Conservation (phyloP, 2,888 invertebrate genomes). For the Anodontia alba region DNA sequence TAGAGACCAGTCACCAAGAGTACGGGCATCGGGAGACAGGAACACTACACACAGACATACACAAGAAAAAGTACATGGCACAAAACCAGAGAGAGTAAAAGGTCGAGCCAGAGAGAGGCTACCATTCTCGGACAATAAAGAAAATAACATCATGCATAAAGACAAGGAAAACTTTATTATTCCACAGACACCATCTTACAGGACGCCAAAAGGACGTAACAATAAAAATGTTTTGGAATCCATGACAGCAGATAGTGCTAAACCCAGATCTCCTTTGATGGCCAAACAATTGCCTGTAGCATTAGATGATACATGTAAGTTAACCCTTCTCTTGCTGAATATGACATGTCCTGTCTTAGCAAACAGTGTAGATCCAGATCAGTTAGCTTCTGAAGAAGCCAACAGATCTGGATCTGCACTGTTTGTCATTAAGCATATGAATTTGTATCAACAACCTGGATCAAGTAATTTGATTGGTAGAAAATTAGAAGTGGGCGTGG, state of each 20-base stretch:
- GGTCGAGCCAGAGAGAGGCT: conserved; percentile 74
- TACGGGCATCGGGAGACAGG: conserved; percentile 45
- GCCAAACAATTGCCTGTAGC: conserved; percentile 71
- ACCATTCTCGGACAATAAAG: conserved; percentile 69
- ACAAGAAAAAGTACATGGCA: conserved; percentile 41
- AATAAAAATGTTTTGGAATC: conserved; percentile 53
- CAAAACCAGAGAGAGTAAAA: conserved; percentile 61
- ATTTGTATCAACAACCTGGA: too few species aligned
- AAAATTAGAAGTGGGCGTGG: too few species aligned
- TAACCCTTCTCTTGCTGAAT: too few species aligned
- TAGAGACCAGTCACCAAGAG: conserved; percentile 36
- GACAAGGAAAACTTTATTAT: conserved; percentile 81
- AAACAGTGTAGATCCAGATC: background rate
- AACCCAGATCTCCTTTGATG: conserved; percentile 74
- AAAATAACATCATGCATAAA: conserved; percentile 65
- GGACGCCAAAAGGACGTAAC: conserved; percentile 60
- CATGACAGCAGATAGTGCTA: conserved; percentile 45
- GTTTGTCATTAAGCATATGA: too few species aligned
- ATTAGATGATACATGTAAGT: conserved; percentile 79
- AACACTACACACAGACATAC: conserved; percentile 27
- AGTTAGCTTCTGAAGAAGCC: too few species aligned
- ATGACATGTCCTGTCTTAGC: too few species aligned
- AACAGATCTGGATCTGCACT: too few species aligned
- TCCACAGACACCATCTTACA: conserved; percentile 82
- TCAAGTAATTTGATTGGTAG: too few species aligned